Evolutionary conservation across 2,113 vertebrate species (phyloP), one percentile per base, ranked within the genome.

Genomic region (Pyxicephalus adspersus): DNA sequence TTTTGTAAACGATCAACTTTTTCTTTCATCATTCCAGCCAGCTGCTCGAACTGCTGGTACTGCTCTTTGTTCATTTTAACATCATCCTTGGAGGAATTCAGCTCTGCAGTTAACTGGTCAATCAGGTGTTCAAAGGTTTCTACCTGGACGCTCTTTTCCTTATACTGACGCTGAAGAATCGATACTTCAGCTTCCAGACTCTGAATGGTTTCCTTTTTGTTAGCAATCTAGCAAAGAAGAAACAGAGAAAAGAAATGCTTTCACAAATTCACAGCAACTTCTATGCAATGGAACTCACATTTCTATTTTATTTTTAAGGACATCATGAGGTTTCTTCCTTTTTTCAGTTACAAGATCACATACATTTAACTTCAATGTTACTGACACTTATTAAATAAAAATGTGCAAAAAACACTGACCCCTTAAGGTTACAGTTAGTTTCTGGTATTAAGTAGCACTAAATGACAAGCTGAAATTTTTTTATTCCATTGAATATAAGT

Each of bases 71-170:
- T 89, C 81, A 86, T 55, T 67, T 83, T 83, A 76, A 90, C 76
- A 16, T 83, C 25, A 5, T 73, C 85, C 77, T 89, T 84, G 83
- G 75, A 85, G 73, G 86, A 81, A 86, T 86, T 80, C 54, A 92
- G 85, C 60, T 92, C 87, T 68, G 91, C 83, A 0, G 77, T 87
- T 83, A 92, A 66, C 79, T 89, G 87, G 73, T 91, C 87, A 55
- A 91, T 83, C 5, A 64, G 88, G 75, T 91, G 90, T 84, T 90
- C 85, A 0, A 87, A 86, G 64, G 23, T 84, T 84, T 92, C 88
- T 87, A 87, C 87, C n/a, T 92, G 85, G 55, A 76, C 73, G 19
- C 86, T 85, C 77, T 90, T 92, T 60, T 90, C 83, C 57, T 86
- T 84, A 77, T 89, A 88, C 51, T 82, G 86, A 81, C 54, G 65